A percentile compares a stretch with the other conserved stretches of the same genome.
phyloP scores from a whole-genome alignment of 2,113 vertebrate species.

The Nipponia nippon region DNA sequence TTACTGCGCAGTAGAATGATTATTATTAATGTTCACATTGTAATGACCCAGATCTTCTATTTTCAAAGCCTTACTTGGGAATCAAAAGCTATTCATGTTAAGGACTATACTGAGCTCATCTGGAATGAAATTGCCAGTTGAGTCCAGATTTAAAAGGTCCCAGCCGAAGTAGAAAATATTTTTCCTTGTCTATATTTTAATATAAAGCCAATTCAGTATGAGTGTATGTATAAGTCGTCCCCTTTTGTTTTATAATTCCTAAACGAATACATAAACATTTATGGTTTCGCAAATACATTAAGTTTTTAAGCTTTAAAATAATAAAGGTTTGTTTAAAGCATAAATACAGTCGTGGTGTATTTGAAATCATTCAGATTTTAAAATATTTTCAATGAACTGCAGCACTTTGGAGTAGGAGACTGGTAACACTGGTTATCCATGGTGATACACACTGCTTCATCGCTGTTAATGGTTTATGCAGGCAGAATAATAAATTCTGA shows the following conservation, averaged over 20 bases:
- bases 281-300: not conserved
- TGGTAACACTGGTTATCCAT: not conserved
- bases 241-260: not conserved
- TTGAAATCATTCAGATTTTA: not conserved
- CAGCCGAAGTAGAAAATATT: not conserved
- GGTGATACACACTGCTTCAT: not conserved
- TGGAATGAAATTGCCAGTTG: not conserved
- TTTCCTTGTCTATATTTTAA: not conserved
- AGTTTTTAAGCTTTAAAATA: not conserved
- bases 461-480: not conserved
- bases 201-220: not conserved
- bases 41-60: not conserved
- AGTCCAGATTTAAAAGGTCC: not conserved
- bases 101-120: not conserved
- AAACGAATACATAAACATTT: not conserved
- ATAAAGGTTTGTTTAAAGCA: conserved; percentile 25
- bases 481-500: not conserved
- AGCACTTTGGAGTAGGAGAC: not conserved
- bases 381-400: not conserved
- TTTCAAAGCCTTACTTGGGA: not conserved
- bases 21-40: not conserved
- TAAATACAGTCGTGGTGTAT: not conserved
- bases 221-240: not conserved
- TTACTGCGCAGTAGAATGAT: not conserved
- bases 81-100: not conserved